Conservation (phyloP, 2,888 invertebrate species). For the Thereva unica region DNA sequence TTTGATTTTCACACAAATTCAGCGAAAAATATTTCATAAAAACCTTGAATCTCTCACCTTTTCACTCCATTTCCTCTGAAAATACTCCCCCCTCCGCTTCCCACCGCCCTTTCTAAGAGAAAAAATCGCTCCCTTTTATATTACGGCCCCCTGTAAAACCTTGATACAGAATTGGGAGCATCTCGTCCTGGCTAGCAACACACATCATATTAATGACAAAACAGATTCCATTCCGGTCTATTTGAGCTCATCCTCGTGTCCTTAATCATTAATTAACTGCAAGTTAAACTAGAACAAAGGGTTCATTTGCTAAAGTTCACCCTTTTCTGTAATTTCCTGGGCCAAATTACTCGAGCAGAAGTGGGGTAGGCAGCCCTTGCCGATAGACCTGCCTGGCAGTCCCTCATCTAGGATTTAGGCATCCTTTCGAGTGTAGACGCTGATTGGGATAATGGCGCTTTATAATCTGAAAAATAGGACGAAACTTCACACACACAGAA, state of each 20-base stretch:
- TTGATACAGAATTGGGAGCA: too few relatives aligned
- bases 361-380: slow-evolving; percentile 2
- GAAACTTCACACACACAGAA: not conserved
- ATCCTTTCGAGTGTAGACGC: slow-evolving; percentile 7
- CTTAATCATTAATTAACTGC: slow-evolving; percentile 17
- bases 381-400: not conserved
- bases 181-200: too few relatives aligned
- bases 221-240: not conserved
- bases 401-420: slow-evolving; percentile 10
- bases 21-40: too few relatives aligned
- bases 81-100: too few relatives aligned
- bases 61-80: too few relatives aligned
- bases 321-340: slow-evolving; percentile 8
- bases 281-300: slow-evolving; percentile 16
- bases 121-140: too few relatives aligned
- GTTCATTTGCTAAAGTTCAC: slow-evolving; percentile 12
- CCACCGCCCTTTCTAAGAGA: too few relatives aligned
- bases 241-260: slow-evolving; percentile 7
- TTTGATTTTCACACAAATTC: too few relatives aligned
- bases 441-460: not conserved
- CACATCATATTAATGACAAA: not conserved
- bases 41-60: too few relatives aligned
- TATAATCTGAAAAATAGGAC: not conserved
- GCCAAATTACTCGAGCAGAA: not conserved
- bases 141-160: too few relatives aligned